Evolutionary conservation across 2,888 invertebrate genomes (phyloP), one percentile per base, ranked within the genome.

Genomic region (Eupeodes latifasciatus): DNA sequence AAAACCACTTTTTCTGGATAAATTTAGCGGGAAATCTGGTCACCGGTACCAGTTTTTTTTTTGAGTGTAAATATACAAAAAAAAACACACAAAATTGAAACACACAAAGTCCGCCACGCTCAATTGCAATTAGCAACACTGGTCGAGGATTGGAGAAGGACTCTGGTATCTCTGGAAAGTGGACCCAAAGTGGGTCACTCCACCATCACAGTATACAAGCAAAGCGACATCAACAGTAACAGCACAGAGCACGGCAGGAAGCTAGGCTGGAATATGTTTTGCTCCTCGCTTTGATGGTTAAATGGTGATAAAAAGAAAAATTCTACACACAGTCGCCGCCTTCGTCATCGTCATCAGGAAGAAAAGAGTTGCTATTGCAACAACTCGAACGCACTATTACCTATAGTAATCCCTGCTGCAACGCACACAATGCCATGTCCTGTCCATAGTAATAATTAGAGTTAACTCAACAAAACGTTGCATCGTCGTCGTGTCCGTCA

Each of bases 41-140:
- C n/a, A n/a, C n/a, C n/a, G n/a, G n/a, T n/a, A n/a, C n/a, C n/a
- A n/a, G n/a, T n/a, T n/a, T n/a, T n/a, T n/a, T n/a, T n/a, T n/a
- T n/a, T n/a, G n/a, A n/a, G n/a, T n/a, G n/a, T n/a, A 80, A 55
- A 36, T 36, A 36, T 7, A 64, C 0, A 19, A 19, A 19, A 19
- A 19, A 0, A 19, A 0, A 19, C 19, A 19, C 19, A 19, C 19
- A 47, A 57, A 55, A 47, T 9, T 7, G 16, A 57, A 74, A 27
- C 14, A 10, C 36, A 36, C 59, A 55, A 53, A 51, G 12, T 19
- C 49, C 66, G 57, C 72, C 76, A 71, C 74, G 67, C 77, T 74
- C 85, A 85, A 69, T 71, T 53, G 85, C 85, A 85, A 81, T 85
- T 81, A 85, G 85, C 85, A 77, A 77, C 59, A 81, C 77, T 67